Percentiles rank a stretch among this genome's conserved stretches.
These are phyloP conservation scores for Pammene fasciana DNA, from an alignment of 2,888 invertebrate genomes.

Conservation along the genomic window DNA sequence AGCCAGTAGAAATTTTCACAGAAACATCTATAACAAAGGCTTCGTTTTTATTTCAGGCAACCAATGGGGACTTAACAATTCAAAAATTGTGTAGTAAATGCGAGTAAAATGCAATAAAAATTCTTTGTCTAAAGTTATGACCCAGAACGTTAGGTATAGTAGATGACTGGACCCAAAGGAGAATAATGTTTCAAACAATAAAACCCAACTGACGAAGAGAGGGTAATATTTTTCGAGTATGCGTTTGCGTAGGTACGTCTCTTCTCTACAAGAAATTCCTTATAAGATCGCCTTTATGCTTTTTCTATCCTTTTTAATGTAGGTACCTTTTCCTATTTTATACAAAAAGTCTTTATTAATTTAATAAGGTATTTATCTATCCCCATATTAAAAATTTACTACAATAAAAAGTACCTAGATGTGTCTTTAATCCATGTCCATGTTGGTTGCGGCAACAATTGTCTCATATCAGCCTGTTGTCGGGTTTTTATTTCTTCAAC, in stretches of 20 bases:
- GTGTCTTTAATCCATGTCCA: too few relatives aligned
- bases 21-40: background rate
- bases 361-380: too few relatives aligned
- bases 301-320: too few relatives aligned
- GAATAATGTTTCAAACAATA: constrained; percentile 17
- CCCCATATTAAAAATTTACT: too few relatives aligned
- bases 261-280: background rate
- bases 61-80: constrained; percentile 3
- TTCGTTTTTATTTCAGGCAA: background rate
- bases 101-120: constrained; percentile 25
- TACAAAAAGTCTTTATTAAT: too few relatives aligned
- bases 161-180: constrained; percentile 9
- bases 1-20: background rate
- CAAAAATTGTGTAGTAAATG: constrained; percentile 1
- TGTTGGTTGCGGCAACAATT: too few relatives aligned
- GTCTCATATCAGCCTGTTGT: too few relatives aligned
- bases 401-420: too few relatives aligned
- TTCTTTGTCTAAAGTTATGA: constrained; percentile 25
- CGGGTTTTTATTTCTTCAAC: too few relatives aligned
- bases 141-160: constrained; percentile 26
- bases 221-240: background rate
- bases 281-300: too few relatives aligned
- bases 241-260: background rate
- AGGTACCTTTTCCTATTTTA: too few relatives aligned
- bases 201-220: background rate